phyloP scores from a whole-genome alignment of 2,113 vertebrate genomes.

The Loxodonta africana region DNA sequence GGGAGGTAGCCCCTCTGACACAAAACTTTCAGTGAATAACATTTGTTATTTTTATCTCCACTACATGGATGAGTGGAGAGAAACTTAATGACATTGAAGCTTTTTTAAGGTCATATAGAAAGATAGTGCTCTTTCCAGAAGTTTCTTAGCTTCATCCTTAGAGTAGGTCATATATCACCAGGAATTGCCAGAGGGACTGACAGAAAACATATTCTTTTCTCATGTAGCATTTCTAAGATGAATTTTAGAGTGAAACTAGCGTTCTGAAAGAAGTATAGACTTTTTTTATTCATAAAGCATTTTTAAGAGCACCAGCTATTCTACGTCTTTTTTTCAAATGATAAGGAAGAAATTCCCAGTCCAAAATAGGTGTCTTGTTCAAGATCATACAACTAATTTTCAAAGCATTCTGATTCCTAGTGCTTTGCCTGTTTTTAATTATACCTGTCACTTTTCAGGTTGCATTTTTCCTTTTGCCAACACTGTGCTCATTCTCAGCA shows the following conservation, averaged over 20 bases:
- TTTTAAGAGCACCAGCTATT: neutral
- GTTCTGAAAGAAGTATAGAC: neutral
- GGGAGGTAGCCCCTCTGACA: neutral
- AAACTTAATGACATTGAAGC: neutral
- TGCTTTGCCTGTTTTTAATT: neutral
- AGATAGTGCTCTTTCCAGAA: slow-evolving; percentile 40
- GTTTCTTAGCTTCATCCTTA: slow-evolving; percentile 26
- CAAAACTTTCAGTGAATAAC: neutral
- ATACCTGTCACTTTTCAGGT: neutral
- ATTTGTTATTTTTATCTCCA: slow-evolving; percentile 56
- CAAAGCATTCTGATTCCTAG: neutral
- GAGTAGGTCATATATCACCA: neutral
- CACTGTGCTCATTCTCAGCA: slow-evolving; percentile 1
- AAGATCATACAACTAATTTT: neutral
- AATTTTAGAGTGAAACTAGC: neutral
- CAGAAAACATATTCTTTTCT: slow-evolving; percentile 6
- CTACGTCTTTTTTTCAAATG: neutral
- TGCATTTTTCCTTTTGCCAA: neutral
- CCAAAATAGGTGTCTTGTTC: neutral
- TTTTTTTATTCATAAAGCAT: slow-evolving; percentile 29
- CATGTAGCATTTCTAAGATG: neutral
- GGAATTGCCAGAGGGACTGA: slow-evolving; percentile 18
- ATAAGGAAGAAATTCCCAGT: neutral
- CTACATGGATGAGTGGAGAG: neutral
- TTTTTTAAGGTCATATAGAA: neutral